phyloP scores from a whole-genome alignment of 2,888 invertebrate species.

The Zhengitettix transpicula region DNA sequence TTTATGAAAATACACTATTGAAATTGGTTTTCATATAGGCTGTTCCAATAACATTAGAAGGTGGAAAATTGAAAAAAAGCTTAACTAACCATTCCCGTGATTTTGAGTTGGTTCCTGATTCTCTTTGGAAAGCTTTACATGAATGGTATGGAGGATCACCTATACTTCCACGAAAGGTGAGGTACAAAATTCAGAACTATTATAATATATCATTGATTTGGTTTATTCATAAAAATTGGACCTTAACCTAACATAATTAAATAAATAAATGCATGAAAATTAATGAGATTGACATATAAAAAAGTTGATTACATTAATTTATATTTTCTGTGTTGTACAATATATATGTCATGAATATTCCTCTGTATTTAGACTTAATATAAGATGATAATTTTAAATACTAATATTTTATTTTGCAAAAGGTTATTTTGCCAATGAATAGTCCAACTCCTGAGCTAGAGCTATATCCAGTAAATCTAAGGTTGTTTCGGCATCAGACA shows the following conservation, averaged over 20 bases:
- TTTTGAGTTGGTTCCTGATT: conserved; percentile 73
- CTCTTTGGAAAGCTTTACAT: conserved; percentile 71
- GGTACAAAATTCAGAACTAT: not conserved
- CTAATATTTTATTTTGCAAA: not conserved
- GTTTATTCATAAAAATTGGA: no score
- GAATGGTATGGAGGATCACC: conserved; percentile 71
- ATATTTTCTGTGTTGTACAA: no score
- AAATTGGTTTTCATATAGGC: conserved; percentile 13
- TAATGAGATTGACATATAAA: no score
- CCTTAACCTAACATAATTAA: no score
- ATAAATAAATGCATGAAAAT: no score
- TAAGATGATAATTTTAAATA: no score
- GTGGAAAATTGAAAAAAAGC: conserved; percentile 62
- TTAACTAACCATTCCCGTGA: conserved; percentile 59
- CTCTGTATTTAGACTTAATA: no score
- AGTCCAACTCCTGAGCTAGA: conserved; percentile 59
- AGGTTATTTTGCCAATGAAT: conserved; percentile 54
- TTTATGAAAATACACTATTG: no score
- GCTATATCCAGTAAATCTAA: conserved; percentile 63
- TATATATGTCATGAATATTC: no score
- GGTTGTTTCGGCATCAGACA: conserved; percentile 53
- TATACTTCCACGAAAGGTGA: conserved; percentile 57
- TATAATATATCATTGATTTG: no score
- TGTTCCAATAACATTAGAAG: conserved; percentile 70
- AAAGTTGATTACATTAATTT: no score